Evolutionary conservation across 2,113 vertebrate species (phyloP).

Genomic region (Nannobrachium achirus): DNA sequence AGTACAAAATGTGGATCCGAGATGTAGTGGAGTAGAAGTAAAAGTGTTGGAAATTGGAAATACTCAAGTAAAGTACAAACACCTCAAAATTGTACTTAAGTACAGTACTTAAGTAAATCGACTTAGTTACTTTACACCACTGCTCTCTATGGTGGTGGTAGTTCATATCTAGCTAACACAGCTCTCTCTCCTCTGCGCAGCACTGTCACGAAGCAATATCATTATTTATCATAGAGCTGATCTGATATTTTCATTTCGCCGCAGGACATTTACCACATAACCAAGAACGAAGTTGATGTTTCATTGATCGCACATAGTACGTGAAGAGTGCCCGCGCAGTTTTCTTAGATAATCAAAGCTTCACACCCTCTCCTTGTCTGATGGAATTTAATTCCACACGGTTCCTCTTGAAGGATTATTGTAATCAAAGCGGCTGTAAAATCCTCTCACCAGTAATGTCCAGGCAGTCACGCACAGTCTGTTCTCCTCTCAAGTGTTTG

Average conservation of each 20-base stretch:
- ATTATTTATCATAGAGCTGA: no score
- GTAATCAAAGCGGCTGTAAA: slow-evolving; percentile 66
- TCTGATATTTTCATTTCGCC: no score
- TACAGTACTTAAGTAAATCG: no score
- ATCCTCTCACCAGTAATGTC: slow-evolving; percentile 68
- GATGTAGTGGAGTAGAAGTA: no score
- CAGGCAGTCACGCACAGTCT: slow-evolving; percentile 61
- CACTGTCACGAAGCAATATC: no score
- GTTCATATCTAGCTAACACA: slow-evolving; percentile 12
- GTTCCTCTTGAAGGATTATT: slow-evolving; percentile 65
- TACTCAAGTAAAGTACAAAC: no score
- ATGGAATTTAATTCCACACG: slow-evolving; percentile 55
- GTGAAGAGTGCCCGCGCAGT: slow-evolving; percentile 27
- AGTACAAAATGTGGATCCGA: no score
- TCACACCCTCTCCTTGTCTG: slow-evolving; percentile 59
- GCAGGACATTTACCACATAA: no score
- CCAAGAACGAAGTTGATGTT: neutral
- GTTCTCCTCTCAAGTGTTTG: slow-evolving; percentile 53
- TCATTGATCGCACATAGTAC: slow-evolving; percentile 20
- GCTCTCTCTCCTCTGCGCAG: neutral
- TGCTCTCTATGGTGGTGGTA: slow-evolving; percentile 19
- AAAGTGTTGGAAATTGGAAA: no score
- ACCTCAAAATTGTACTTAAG: no score
- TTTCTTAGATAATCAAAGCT: slow-evolving; percentile 52
- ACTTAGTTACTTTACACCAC: no score